Evolutionary conservation across 1,140 invertebrate species (phyloP), one percentile per base, ranked within the genome.

Genomic region (Antheraea mylitta): DNA sequence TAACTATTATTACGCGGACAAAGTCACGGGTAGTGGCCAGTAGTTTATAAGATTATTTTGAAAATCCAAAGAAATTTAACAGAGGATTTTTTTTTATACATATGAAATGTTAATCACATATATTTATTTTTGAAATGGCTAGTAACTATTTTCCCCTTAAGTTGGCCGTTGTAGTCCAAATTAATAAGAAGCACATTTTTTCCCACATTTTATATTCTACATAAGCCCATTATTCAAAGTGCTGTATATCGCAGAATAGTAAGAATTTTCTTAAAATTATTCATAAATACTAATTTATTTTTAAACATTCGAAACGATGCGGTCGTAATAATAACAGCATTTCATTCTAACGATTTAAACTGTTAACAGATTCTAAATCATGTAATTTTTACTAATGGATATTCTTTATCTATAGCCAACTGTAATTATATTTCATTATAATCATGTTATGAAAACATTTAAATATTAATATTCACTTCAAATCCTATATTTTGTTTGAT

Each of bases 201-300:
- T 53, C 5, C 45, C 11, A 53, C 11, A 53, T 53, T 4, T 10
- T 42, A 53, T 53, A 53, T 11, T 53, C 11, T 53, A 53, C 11
- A 53, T 53, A 53, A 53, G 11, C 16, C 13, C 11, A 53, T 53
- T 53, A 53, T 53, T 53, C 45, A 53, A 53, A 53, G 16, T 6
- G 11, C 45, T 53, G 61, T 68, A 64, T 38, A 53, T 62, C 19
- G 65, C 42, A 45, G 71, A 63, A 68, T 73, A 38, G 63, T 18
- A 7, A 18, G 60, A 42, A 58, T 68, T 67, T 68, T 59, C n/a
- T 9, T 61, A 0, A 61, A 22, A 30, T 61, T 22, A 13, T 61
- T 61, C 18, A 13, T 30, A 19, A 19, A 61, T 61, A 22, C 11
- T 61, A 61, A 61, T 61, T 18, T 61, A 61, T 30, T 61, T 22